A percentile compares a stretch with the other conserved stretches of the same genome.
Conservation (phyloP, 2,888 invertebrate species). For the Zygaena filipendulae region DNA sequence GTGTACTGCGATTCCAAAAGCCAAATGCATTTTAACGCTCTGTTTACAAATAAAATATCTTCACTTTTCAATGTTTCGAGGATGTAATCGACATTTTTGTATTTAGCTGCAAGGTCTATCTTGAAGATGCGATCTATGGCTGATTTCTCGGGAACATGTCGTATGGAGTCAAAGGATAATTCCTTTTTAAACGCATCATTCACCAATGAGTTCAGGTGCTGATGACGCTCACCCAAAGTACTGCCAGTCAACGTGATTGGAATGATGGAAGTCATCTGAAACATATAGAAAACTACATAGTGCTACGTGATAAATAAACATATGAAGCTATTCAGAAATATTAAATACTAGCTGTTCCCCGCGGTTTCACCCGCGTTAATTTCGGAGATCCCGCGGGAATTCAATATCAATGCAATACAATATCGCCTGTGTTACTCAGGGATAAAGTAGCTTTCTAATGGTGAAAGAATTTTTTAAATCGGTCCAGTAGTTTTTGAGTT, state of each 20-base stretch:
- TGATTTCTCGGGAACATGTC: slow-evolving; percentile 4
- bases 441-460: too few species aligned
- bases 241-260: not conserved
- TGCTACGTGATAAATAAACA: too few species aligned
- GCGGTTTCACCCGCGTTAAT: too few species aligned
- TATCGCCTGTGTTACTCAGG: too few species aligned
- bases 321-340: too few species aligned
- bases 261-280: not conserved
- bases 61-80: slow-evolving; percentile 11
- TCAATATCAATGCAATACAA: too few species aligned
- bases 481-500: too few species aligned
- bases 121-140: slow-evolving; percentile 14
- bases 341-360: too few species aligned
- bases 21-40: not conserved
- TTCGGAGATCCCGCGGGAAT: too few species aligned
- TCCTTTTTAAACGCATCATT: not conserved
- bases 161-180: not conserved
- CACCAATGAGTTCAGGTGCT: not conserved
- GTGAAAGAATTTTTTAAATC: too few species aligned
- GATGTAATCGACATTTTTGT: slow-evolving; percentile 12
- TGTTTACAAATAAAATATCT: slow-evolving; percentile 2
- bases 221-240: not conserved
- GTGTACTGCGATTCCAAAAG: not conserved
- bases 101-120: slow-evolving; percentile 16
- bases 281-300: too few species aligned